phyloP scores from a whole-genome alignment of 2,113 vertebrate genomes.

The Limanda limanda region DNA sequence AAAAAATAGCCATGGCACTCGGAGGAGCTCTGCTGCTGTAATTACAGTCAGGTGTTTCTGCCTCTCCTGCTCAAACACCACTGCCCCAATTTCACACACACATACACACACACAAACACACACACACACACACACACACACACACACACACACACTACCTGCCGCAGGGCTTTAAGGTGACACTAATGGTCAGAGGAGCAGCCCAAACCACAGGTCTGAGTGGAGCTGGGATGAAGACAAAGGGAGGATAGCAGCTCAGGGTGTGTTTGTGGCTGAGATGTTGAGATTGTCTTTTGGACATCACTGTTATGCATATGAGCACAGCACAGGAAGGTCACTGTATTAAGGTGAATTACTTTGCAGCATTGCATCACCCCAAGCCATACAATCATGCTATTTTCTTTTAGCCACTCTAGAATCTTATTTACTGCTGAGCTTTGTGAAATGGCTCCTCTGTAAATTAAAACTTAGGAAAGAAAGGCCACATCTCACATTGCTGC shows the following conservation, averaged over 20 bases:
- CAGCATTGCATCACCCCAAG: slow-evolving; percentile 4
- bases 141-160: slow-evolving; percentile 18
- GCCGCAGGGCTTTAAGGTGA: slow-evolving; percentile 54
- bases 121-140: too few species aligned
- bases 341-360: slow-evolving; percentile 29
- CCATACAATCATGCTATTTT: neutral
- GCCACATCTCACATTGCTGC: slow-evolving; percentile 22
- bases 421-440: slow-evolving; percentile 3
- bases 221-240: slow-evolving; percentile 24
- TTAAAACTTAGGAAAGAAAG: slow-evolving; percentile 22
- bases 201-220: slow-evolving; percentile 31
- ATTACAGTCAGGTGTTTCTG: slow-evolving; percentile 70
- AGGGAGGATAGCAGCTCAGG: slow-evolving; percentile 20
- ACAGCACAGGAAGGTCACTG: neutral
- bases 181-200: slow-evolving; percentile 39
- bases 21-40: slow-evolving; percentile 43
- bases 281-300: neutral
- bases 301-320: neutral
- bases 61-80: slow-evolving; percentile 48
- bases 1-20: slow-evolving; percentile 28
- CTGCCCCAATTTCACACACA: slow-evolving; percentile 35
- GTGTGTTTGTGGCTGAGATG: slow-evolving; percentile 27
- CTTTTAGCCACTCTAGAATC: neutral
- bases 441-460: slow-evolving; percentile 28
- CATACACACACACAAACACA: neutral